Evolutionary conservation across 2,797 vertebrate species (phyloP).

Genomic region (Cryptoblepharus egeriae): DNA sequence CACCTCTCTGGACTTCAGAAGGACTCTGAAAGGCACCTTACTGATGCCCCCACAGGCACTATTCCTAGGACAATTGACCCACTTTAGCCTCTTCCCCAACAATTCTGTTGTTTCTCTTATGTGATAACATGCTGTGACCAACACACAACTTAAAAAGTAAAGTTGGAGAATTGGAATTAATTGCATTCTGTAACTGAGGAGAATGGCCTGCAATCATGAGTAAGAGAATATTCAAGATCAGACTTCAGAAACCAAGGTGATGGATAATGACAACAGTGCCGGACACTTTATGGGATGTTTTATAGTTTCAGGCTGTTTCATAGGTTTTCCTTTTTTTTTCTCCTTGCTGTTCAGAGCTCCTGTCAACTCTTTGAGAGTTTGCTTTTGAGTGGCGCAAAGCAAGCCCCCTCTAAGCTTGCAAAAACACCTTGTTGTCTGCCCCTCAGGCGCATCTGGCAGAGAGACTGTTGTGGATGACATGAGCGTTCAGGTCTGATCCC

Average conservation of each 20-base stretch:
- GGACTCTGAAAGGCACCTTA: too few relatives aligned
- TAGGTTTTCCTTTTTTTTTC: conserved; percentile 1
- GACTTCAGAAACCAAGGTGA: conserved; percentile 41
- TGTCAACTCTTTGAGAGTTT: conserved; percentile 55
- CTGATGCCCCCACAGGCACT: too few relatives aligned
- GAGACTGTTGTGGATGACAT: conserved; percentile 52
- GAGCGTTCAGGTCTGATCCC: conserved; percentile 56
- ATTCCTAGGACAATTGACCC: too few relatives aligned
- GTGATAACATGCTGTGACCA: too few relatives aligned
- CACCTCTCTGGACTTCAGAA: too few relatives aligned
- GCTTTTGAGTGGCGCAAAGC: conserved; percentile 63
- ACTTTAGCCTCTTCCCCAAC: too few relatives aligned
- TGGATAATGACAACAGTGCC: conserved; percentile 30
- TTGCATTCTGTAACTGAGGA: background rate
- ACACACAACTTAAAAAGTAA: too few relatives aligned
- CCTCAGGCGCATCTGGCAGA: conserved; percentile 59
- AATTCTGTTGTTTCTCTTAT: too few relatives aligned
- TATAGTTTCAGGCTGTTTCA: conserved; percentile 52
- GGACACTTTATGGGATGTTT: conserved; percentile 45
- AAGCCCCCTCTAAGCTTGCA: conserved; percentile 51
- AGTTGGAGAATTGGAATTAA: background rate
- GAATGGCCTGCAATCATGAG: background rate
- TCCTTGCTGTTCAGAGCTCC: conserved; percentile 17
- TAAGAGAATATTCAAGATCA: conserved; percentile 29
- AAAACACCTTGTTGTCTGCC: conserved; percentile 61